Base-by-base conservation (phyloP, 2,113 vertebrate species). In the Dermatemys mawii region DNA sequence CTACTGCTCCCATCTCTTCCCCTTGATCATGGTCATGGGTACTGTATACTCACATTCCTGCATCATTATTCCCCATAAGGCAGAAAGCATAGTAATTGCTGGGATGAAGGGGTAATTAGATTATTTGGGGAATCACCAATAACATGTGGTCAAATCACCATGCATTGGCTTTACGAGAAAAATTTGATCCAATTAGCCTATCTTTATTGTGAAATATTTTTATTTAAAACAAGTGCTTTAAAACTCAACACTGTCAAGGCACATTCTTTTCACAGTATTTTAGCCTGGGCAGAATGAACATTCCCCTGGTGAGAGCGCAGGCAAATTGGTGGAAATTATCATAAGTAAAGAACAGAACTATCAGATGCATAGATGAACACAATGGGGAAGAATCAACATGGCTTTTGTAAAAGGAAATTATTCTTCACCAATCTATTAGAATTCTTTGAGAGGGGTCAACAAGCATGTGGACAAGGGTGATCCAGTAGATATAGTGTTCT, bases 141-240 rank as follows among this genome's bases (percentile, higher is more conserved):
- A 29, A 83, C 1, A 0, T 83, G 84, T 75, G 93, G 76, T 41
- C 38, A 73, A 67, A 44, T 6, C 17, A 76, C n/a, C 51, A 76
- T 80, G n/a, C 26, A 50, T 22, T 83, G 8, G 73, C 22, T 48
- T 85, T 63, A 57, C 48, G 35, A 91, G 86, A 1, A 38, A 83
- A 32, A 21, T 85, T 87, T 87, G 35, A 76, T 90, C 84, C 16
- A 12, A 78, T 84, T 41, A 80, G 88, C 92, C 80, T 94, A 19
- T 51, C 85, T 70, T 70, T 91, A 93, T 87, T 83, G 95, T 78
- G 22, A 26, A 93, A 78, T 22, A 41, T 60, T 54, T 95, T 97
- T 91, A 96, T 95, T 84, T 88, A 79, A 92, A 96, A 95, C 86
- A 94, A 70, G n/a, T 22, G 84, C 91, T 92, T 94, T 93, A 81